Percentiles rank a stretch among this genome's conserved stretches.
Conservation (phyloP, 2,888 invertebrate species). For the Arge pagana region DNA sequence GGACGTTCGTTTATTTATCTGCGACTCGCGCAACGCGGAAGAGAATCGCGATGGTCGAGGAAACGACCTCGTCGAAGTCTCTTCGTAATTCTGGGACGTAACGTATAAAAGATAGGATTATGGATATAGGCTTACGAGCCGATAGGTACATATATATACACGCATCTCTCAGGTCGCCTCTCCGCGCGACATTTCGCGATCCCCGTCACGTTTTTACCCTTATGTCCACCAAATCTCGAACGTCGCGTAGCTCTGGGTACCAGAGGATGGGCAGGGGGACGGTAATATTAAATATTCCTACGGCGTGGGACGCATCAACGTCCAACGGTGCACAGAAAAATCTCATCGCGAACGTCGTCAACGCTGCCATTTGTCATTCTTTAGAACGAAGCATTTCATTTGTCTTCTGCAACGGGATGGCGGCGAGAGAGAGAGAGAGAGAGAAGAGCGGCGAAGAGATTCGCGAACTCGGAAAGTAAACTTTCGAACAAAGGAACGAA, state of each 20-base stretch:
- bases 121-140: no score
- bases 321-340: constrained; percentile 36
- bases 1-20: no score
- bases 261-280: constrained; percentile 15
- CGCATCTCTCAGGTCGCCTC: neutral
- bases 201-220: constrained; percentile 38
- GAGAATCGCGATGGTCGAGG: no score
- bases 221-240: constrained; percentile 41
- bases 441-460: neutral
- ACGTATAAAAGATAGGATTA: no score
- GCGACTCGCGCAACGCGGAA: no score
- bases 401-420: constrained; percentile 12
- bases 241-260: constrained; percentile 31
- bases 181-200: constrained; percentile 32
- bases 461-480: neutral
- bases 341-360: constrained; percentile 41
- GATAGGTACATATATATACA: no score
- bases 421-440: neutral
- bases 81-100: no score
- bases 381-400: constrained; percentile 29
- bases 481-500: no score
- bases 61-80: no score
- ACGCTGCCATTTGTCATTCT: constrained; percentile 41
- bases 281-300: constrained; percentile 35
- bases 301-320: constrained; percentile 38